Evolutionary conservation across 2,888 invertebrate species (phyloP).

Genomic region (Yponomeuta cagnagella): DNA sequence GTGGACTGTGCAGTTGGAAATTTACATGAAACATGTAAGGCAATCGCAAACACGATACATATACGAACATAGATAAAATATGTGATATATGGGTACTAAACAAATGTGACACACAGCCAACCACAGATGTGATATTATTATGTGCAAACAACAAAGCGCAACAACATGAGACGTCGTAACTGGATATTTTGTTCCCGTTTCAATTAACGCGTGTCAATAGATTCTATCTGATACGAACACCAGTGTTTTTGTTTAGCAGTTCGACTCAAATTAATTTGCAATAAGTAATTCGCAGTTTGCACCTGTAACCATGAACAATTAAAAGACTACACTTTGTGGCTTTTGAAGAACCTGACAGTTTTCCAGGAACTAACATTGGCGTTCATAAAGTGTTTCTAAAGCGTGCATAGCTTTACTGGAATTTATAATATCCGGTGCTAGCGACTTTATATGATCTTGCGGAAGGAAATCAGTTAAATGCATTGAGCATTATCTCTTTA

Average conservation of each 20-base stretch:
- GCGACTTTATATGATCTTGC: slow-evolving; percentile 4
- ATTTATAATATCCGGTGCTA: slow-evolving; percentile 3
- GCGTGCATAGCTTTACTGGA: background rate
- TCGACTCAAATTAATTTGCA: background rate
- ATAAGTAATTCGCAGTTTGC: background rate
- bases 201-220: slow-evolving; percentile 7
- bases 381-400: slow-evolving; percentile 3
- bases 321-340: background rate
- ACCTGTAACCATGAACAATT: background rate
- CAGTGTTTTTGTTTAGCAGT: background rate
- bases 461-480: background rate
- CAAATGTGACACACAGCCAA: background rate
- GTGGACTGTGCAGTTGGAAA: too few species aligned
- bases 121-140: background rate
- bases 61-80: background rate
- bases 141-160: background rate
- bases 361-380: background rate
- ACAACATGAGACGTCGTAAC: slow-evolving; percentile 2
- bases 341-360: background rate
- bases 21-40: background rate
- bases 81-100: background rate
- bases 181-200: background rate
- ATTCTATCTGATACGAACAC: background rate
- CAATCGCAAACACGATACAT: background rate
- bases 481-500: background rate